Evolutionary conservation across 2,888 invertebrate genomes (phyloP).

Genomic region (Torymus texanus): DNA sequence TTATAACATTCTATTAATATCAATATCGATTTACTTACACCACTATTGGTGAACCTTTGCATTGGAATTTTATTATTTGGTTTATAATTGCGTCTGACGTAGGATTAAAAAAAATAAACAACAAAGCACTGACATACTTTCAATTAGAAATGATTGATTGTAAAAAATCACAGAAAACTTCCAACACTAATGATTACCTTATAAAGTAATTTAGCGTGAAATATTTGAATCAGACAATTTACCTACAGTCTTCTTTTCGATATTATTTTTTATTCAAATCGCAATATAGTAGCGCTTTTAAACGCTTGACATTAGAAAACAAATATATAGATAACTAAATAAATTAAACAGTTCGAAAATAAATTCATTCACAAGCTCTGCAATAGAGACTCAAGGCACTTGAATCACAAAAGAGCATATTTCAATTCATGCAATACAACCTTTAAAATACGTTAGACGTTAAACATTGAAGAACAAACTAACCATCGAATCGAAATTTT

Average conservation of each 20-base stretch:
- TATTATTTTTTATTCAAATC: slow-evolving; percentile 1
- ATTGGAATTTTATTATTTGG: not conserved
- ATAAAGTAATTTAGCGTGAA: slow-evolving; percentile 29
- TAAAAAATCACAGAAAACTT: slow-evolving; percentile 24
- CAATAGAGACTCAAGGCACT: slow-evolving; percentile 59
- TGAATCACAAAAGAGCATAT: slow-evolving; percentile 60
- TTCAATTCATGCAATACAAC: slow-evolving; percentile 18
- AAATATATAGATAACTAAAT: slow-evolving; percentile 13
- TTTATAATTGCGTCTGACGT: not conserved
- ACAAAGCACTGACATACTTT: slow-evolving; percentile 12
- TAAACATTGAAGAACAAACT: slow-evolving; percentile 3
- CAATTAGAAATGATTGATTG: slow-evolving; percentile 8
- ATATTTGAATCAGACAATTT: slow-evolving; percentile 6
- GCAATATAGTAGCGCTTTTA: not conserved
- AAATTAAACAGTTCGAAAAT: slow-evolving; percentile 37
- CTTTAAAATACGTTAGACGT: not conserved
- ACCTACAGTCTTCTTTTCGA: not conserved
- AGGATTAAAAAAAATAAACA: not conserved
- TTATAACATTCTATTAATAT: not conserved
- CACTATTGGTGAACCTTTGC: not conserved
- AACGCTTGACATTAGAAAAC: slow-evolving; percentile 21
- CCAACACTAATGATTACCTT: slow-evolving; percentile 45
- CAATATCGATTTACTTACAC: not conserved
- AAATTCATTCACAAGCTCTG: slow-evolving; percentile 40
- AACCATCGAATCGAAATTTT: slow-evolving; percentile 21